These are phyloP conservation scores for Chrysomela aeneicollis DNA, from an alignment of 2,888 invertebrate genomes.

Conservation along the genomic window DNA sequence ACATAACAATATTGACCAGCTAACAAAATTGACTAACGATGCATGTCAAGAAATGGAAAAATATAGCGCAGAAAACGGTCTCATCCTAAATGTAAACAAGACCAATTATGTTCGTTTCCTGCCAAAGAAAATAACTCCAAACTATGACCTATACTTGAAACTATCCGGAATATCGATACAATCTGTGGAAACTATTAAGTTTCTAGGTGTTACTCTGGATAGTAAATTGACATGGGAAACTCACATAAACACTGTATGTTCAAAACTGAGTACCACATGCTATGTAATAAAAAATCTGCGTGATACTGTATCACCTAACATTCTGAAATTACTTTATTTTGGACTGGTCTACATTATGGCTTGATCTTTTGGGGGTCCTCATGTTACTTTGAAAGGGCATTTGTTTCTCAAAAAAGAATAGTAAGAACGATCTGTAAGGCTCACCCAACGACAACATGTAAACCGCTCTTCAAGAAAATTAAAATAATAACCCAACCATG, in stretches of 20 bases:
- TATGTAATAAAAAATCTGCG: too few species aligned
- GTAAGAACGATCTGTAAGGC: background rate
- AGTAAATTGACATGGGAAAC: background rate
- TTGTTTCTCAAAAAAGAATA: conserved; percentile 4
- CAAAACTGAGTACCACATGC: too few species aligned
- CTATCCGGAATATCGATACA: background rate
- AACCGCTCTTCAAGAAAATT: background rate
- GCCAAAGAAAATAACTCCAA: conserved; percentile 8
- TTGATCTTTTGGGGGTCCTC: conserved; percentile 1
- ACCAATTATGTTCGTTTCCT: background rate
- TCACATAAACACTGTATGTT: background rate
- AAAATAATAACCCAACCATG: background rate
- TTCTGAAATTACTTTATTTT: too few species aligned
- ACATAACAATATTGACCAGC: too few species aligned
- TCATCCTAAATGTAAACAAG: too few species aligned
- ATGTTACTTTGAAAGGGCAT: background rate
- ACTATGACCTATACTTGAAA: conserved; percentile 14
- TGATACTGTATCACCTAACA: too few species aligned
- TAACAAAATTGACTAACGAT: background rate
- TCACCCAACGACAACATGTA: too few species aligned
- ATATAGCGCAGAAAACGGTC: too few species aligned
- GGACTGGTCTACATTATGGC: too few species aligned
- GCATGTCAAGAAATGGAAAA: background rate
- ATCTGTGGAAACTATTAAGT: background rate
- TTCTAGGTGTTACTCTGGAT: background rate